Percentiles rank a stretch among this genome's conserved stretches.
Evolutionary conservation across 1,140 invertebrate species (phyloP).

Genomic region (Pissodes strobi): DNA sequence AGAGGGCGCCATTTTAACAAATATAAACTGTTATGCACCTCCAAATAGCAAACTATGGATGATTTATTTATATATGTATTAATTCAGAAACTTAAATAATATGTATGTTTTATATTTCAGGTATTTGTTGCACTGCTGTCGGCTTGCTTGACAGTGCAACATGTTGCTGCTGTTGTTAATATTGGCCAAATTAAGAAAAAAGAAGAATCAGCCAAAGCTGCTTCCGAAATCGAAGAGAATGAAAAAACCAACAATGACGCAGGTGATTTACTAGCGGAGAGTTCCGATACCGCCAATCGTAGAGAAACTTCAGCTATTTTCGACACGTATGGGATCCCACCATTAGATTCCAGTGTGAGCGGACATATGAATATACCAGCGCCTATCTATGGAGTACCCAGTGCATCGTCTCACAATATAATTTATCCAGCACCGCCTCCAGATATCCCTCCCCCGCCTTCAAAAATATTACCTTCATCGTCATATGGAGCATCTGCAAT

Average conservation of each 20-base stretch:
- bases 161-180: slow-evolving; percentile 51
- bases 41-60: too few relatives aligned
- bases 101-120: too few relatives aligned
- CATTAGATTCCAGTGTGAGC: slow-evolving; percentile 52
- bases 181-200: slow-evolving; percentile 39
- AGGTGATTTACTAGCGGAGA: slow-evolving; percentile 20
- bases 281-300: slow-evolving; percentile 56
- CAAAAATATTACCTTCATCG: too few relatives aligned
- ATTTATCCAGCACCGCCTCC: slow-evolving; percentile 58
- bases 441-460: slow-evolving; percentile 55
- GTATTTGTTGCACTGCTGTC: slow-evolving; percentile 46
- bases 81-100: too few relatives aligned
- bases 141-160: slow-evolving; percentile 40
- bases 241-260: not conserved
- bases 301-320: slow-evolving; percentile 57
- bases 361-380: slow-evolving; percentile 57
- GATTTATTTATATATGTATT: too few relatives aligned
- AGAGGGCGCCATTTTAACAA: too few relatives aligned
- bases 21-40: too few relatives aligned
- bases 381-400: slow-evolving; percentile 62
- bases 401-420: slow-evolving; percentile 55
- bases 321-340: slow-evolving; percentile 60
- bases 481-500: slow-evolving; percentile 24
- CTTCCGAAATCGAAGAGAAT: slow-evolving; percentile 24
- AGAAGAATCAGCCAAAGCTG: slow-evolving; percentile 30